Percentiles rank a stretch among this genome's conserved stretches.
Conservation (phyloP, 2,888 invertebrate genomes). For the Lithosia quadra region DNA sequence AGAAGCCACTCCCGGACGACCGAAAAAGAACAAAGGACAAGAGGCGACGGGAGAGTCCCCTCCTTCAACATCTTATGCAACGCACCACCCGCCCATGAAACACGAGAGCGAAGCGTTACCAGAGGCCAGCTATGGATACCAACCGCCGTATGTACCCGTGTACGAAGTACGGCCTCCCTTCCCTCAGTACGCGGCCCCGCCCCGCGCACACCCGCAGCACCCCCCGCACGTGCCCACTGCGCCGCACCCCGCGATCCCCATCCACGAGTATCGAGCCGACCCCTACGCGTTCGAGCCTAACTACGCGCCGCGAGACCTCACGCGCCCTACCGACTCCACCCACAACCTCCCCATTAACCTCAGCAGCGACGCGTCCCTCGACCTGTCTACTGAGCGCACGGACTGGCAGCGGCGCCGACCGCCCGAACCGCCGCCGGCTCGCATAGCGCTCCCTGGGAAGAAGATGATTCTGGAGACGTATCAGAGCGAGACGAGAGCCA, state of each 20-base stretch:
- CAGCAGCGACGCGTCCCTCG: constrained; percentile 81
- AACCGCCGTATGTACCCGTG: constrained; percentile 62
- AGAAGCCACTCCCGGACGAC: constrained; percentile 78
- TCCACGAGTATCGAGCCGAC: constrained; percentile 74
- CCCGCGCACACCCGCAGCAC: constrained; percentile 60
- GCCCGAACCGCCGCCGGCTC: constrained; percentile 71
- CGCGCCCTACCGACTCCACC: constrained; percentile 65
- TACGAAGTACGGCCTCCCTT: constrained; percentile 61
- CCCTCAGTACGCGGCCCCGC: constrained; percentile 60
- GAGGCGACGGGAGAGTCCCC: constrained; percentile 72
- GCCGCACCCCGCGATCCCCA: constrained; percentile 55
- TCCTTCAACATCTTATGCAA: constrained; percentile 74
- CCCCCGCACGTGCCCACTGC: constrained; percentile 55
- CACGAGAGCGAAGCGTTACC: constrained; percentile 68
- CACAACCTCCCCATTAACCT: constrained; percentile 84
- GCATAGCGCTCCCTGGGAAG: constrained; percentile 80
- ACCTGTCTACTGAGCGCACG: constrained; percentile 76
- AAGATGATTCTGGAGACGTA: constrained; percentile 84
- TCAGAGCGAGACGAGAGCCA: constrained; percentile 77
- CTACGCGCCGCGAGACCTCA: constrained; percentile 71
- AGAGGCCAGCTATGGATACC: constrained; percentile 67
- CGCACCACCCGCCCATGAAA: constrained; percentile 67
- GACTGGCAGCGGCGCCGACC: constrained; percentile 78
- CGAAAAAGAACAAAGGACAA: constrained; percentile 78
- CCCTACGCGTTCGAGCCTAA: constrained; percentile 70